phyloP scores from a whole-genome alignment of 2,113 vertebrate genomes.

The Pedionomus torquatus region DNA sequence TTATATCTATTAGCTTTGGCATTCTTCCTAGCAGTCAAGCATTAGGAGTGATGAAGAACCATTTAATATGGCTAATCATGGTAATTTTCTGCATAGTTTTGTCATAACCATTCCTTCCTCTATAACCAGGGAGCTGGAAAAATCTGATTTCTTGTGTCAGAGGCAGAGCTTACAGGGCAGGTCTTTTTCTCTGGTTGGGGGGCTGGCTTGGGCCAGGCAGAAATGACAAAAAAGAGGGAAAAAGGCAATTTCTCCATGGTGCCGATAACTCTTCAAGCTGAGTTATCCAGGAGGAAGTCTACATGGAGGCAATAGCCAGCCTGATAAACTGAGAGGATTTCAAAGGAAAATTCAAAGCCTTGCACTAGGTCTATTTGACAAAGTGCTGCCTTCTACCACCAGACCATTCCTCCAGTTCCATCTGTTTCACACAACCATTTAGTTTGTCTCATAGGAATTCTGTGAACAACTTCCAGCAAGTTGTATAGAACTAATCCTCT shows the following conservation, averaged over 20 bases:
- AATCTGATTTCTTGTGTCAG: neutral
- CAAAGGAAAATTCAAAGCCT: neutral
- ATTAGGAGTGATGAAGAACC: slow-evolving; percentile 34
- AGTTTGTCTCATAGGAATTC: neutral
- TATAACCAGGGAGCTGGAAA: neutral
- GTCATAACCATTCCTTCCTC: neutral
- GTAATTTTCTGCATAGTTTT: neutral
- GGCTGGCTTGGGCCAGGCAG: neutral
- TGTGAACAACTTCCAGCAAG: slow-evolving; percentile 1
- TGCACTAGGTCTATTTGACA: neutral
- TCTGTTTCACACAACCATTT: neutral
- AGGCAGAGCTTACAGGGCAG: neutral
- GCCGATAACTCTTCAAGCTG: neutral
- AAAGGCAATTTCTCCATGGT: neutral
- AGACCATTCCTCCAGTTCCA: neutral
- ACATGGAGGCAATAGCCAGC: neutral
- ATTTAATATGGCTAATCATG: neutral
- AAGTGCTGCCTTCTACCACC: neutral
- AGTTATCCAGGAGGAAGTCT: neutral
- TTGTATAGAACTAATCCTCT: slow-evolving; percentile 69
- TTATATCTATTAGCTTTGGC: slow-evolving; percentile 56
- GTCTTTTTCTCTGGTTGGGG: neutral
- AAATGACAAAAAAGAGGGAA: neutral
- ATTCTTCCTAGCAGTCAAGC: slow-evolving; percentile 40
- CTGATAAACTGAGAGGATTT: neutral